Evolutionary conservation across 1,140 invertebrate species (phyloP), one percentile per base, ranked within the genome.

Genomic region (Copidosoma floridanum): DNA sequence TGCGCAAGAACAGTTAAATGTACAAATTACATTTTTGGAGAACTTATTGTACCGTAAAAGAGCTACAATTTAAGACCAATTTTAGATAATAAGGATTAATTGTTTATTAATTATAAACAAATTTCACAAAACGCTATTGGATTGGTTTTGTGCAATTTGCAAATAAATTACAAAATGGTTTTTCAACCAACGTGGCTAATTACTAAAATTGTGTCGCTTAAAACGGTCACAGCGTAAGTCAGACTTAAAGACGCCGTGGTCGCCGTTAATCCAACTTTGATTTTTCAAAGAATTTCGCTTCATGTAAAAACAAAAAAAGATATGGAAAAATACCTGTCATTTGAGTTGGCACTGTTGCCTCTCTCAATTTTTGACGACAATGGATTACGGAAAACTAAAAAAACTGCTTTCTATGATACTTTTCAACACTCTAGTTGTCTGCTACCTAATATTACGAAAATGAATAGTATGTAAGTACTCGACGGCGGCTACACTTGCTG

Each of bases 321-420:
- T 63, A 40, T 75, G 43, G 26, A 71, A 61, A 58, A 74, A 68
- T 73, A 74, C 65, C 61, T 78, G 62, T 60, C 70, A 57, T 77
- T 74, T 71, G 74, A 80, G 71, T 38, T 79, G 50, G 69, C 67
- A 46, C 73, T 72, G 40, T 77, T 68, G 69, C 73, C 77, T 24
- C 60, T 65, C 65, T 62, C 75, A 52, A 46, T 81, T 66, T 81
- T 77, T 71, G 68, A 75, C 68, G 70, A 63, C 61, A 48, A 65
- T 70, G 72, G 72, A 59, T 78, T 78, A 74, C 63, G 71, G 65
- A 77, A 79, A 75, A 70, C 68, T 6, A 68, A 57, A 20, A 77
- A 78, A 71, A 53, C 74, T 8, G 48, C 68, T 65, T 66, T 79
- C 23, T 78, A 75, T 67, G 65, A 75, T 43, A 67, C 6, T 35